phyloP scores from a whole-genome alignment of 2,888 invertebrate genomes.

The Pardosa pseudoannulata region DNA sequence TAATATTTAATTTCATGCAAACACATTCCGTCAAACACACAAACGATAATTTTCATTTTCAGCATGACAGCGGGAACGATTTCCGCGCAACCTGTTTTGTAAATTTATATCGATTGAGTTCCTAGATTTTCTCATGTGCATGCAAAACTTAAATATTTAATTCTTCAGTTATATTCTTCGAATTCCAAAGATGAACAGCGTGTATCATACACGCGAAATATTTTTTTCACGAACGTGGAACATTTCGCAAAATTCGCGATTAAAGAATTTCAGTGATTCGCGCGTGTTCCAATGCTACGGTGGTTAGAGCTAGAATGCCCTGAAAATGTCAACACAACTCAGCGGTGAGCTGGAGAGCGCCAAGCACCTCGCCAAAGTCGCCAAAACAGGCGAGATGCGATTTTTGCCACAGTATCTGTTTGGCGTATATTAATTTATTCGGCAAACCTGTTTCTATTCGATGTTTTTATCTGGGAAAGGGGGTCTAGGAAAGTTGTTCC shows the following conservation, averaged over 20 bases:
- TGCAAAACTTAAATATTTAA: too few relatives aligned
- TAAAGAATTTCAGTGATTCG: background rate
- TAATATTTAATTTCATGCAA: background rate
- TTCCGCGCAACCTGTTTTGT: constrained; percentile 54
- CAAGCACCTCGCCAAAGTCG: constrained; percentile 1
- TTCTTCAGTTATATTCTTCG: too few relatives aligned
- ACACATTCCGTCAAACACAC: background rate
- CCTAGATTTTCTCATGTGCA: background rate
- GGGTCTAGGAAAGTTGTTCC: background rate
- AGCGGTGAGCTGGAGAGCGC: background rate
- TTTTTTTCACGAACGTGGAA: background rate
- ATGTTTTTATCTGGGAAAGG: constrained; percentile 11
- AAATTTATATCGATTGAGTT: constrained; percentile 48
- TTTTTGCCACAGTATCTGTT: background rate
- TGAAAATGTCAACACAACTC: constrained; percentile 29
- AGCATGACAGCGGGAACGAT: constrained; percentile 29
- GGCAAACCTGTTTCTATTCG: constrained; percentile 48
- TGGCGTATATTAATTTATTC: constrained; percentile 48
- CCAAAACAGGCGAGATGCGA: constrained; percentile 27
- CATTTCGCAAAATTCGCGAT: background rate
- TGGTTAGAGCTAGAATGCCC: constrained; percentile 16
- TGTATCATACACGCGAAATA: too few relatives aligned
- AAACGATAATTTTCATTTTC: constrained; percentile 12
- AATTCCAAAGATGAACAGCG: too few relatives aligned
- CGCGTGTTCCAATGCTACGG: background rate